A percentile compares a stretch with the other conserved stretches of the same genome.
Evolutionary conservation across 2,113 vertebrate genomes (phyloP).

Genomic region (Meles meles): DNA sequence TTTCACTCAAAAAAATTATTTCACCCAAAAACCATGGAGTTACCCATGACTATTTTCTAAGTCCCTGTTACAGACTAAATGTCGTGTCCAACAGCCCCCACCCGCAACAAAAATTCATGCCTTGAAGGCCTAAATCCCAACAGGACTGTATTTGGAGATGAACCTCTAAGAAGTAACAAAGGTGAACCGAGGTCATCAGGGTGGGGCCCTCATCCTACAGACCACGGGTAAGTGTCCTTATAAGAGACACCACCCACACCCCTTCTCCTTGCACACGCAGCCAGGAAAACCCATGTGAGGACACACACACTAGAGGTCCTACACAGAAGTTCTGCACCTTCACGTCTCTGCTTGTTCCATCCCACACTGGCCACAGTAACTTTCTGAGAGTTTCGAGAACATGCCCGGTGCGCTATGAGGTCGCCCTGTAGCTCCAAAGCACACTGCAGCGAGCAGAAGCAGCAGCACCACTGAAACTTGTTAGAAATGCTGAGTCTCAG

Average conservation of each 20-base stretch:
- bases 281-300: neutral
- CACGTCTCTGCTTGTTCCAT: neutral
- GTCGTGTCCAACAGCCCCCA: rapidly evolving
- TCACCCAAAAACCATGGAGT: too few relatives aligned
- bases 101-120: neutral
- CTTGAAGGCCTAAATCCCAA: neutral
- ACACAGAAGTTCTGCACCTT: neutral
- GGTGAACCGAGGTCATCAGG: neutral
- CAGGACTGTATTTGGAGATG: neutral
- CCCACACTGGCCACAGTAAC: neutral
- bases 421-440: neutral
- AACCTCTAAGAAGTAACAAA: neutral
- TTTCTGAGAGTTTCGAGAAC: neutral
- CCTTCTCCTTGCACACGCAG: neutral
- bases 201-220: neutral
- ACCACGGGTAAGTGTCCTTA: neutral
- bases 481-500: neutral
- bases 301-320: neutral
- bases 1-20: too few relatives aligned
- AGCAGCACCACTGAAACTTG: neutral
- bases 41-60: too few relatives aligned
- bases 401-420: neutral
- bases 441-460: neutral
- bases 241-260: neutral
- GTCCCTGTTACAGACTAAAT: neutral